phyloP scores from a whole-genome alignment of 2,113 vertebrate genomes.

The Rhinichthys klamathensis region DNA sequence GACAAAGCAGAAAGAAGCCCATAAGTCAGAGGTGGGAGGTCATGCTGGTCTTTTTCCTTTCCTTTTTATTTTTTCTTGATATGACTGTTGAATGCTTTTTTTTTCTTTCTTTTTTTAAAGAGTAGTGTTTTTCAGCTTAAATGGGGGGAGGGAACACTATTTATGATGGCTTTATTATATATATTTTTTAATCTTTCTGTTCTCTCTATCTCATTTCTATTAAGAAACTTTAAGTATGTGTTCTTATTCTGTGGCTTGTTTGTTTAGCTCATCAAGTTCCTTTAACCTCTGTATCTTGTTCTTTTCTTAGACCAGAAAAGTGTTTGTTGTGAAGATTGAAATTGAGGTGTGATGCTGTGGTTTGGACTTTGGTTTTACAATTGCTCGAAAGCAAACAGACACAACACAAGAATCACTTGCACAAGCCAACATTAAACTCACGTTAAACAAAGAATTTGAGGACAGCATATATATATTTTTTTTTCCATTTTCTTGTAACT shows the following conservation, averaged over 20 bases:
- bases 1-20: conserved; percentile 58
- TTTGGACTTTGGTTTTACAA: conserved; percentile 73
- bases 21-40: neutral
- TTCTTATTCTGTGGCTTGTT: conserved; percentile 53
- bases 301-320: conserved; percentile 70
- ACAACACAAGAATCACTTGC: conserved; percentile 56
- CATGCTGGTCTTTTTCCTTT: conserved; percentile 19
- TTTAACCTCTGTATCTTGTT: conserved; percentile 16
- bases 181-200: neutral
- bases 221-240: neutral
- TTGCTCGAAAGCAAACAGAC: conserved; percentile 60
- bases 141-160: neutral
- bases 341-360: conserved; percentile 70
- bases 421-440: conserved; percentile 49
- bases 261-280: neutral
- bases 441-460: conserved; percentile 41
- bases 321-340: conserved; percentile 71
- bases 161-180: conserved; percentile 34
- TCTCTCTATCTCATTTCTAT: neutral
- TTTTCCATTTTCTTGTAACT: conserved; percentile 45
- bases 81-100: conserved; percentile 45
- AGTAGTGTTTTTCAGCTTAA: conserved; percentile 60
- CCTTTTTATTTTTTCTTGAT: conserved; percentile 48
- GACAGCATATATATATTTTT: conserved; percentile 41
- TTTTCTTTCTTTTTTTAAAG: conserved; percentile 20